A percentile compares a stretch with the other conserved stretches of the same genome.
phyloP scores from a whole-genome alignment of 2,888 invertebrate genomes.

The Protonemura montana region DNA sequence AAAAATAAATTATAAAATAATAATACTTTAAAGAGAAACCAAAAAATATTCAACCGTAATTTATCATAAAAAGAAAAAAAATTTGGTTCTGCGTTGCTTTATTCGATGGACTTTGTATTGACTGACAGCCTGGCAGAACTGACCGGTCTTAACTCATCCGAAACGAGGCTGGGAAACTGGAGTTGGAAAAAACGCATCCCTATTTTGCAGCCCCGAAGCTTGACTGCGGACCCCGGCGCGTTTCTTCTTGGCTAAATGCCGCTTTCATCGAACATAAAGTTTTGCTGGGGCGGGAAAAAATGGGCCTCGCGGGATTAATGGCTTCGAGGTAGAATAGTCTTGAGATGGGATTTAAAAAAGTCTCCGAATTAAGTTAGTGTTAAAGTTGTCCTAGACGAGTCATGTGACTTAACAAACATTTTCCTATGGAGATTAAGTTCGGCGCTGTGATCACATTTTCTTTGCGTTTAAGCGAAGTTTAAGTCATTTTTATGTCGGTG shows the following conservation, averaged over 20 bases:
- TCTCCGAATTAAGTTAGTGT: background rate
- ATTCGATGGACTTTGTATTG: too few species aligned
- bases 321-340: background rate
- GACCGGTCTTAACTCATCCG: too few species aligned
- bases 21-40: too few species aligned
- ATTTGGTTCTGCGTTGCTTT: too few species aligned
- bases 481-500: background rate
- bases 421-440: background rate
- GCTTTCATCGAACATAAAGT: background rate
- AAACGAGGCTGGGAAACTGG: too few species aligned
- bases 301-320: background rate
- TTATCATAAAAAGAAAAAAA: too few species aligned
- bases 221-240: too few species aligned
- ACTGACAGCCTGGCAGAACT: too few species aligned
- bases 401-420: background rate
- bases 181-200: too few species aligned
- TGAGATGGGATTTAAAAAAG: background rate
- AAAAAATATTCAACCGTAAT: too few species aligned
- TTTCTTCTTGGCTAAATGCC: background rate
- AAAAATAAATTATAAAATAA: too few species aligned
- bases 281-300: background rate
- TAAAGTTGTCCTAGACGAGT: background rate
- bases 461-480: background rate
- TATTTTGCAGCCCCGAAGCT: too few species aligned
- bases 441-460: background rate